Base-by-base conservation (phyloP, 2,113 vertebrate genomes). In the Colossoma macropomum region DNA sequence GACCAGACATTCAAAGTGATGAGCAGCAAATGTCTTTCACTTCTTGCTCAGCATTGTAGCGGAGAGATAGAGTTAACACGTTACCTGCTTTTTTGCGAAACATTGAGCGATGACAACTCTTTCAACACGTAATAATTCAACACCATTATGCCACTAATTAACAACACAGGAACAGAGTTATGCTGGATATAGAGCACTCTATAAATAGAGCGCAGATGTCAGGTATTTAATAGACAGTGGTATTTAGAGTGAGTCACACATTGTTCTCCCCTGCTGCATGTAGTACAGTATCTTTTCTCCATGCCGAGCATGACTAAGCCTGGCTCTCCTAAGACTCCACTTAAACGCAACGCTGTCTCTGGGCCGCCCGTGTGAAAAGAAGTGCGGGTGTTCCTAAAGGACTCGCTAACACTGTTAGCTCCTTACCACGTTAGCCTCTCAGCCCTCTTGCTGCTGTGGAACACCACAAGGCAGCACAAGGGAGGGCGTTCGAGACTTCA, bases 361-460 rank as follows among this genome's bases (percentile, higher is more conserved):
- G n/a, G 28, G 17, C 23, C 32, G 25, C 54, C 63, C 52, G 68
- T 5, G 23, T 6, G 54, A 77, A 70, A 23, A 59, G 25, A 45
- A 80, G 25, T 9, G 74, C 13, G 25, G 54, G 34, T 69, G 62
- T 15, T 59, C 63, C 59, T 81, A 50, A 73, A 80, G 6, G 79
- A 72, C 70, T 62, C n/a, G n/a, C 28, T 60, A 30, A 30, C 48
- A 82, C n/a, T 41, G 21, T 70, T 45, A 77, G 50, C 50, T 69
- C 63, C 72, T 69, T 76, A 82, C 17, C 63, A 34, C 54, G 25
- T 70, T 68, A 28, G 52, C 63, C 81, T 48, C 54, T 70, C 75
- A 56, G 63, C 15, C 32, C 75, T 45, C 68, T 45, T 30, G 38
- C 32, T 17, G 38, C 68, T 23, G 32, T 60, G 15, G 32, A 45